Evolutionary conservation across 1,140 invertebrate species (phyloP).

Genomic region (Aricia agestis): DNA sequence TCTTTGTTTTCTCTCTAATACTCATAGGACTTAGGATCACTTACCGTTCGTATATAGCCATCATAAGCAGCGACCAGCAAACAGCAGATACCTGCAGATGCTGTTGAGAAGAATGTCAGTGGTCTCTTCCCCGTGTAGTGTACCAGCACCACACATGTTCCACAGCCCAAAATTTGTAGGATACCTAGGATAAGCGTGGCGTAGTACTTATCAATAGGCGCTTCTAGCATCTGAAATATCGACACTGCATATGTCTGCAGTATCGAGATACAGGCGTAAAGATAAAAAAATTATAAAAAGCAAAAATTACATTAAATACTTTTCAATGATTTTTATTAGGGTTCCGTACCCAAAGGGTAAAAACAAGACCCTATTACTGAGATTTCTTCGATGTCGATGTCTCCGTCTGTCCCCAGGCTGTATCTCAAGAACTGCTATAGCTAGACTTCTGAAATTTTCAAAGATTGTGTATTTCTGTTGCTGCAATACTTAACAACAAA

Average conservation of each 20-base stretch:
- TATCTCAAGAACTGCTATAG: too few relatives aligned
- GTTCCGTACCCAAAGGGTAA: too few relatives aligned
- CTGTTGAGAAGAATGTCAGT: constrained; percentile 81
- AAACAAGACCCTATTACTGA: too few relatives aligned
- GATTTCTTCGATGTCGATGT: too few relatives aligned
- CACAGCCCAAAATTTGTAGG: constrained; percentile 80
- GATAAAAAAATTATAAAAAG: not conserved
- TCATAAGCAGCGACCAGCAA: constrained; percentile 78
- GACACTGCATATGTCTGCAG: constrained; percentile 82
- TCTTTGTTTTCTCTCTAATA: too few relatives aligned
- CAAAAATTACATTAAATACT: too few relatives aligned
- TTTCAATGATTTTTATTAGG: too few relatives aligned
- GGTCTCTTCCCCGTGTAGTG: constrained; percentile 83
- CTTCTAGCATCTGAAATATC: constrained; percentile 81
- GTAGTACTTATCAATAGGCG: constrained; percentile 84
- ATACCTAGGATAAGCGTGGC: constrained; percentile 83
- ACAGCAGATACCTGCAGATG: constrained; percentile 79
- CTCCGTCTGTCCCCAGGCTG: too few relatives aligned
- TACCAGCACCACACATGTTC: constrained; percentile 79
- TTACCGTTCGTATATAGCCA: constrained; percentile 55
- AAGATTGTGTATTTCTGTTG: too few relatives aligned
- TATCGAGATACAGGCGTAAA: not conserved
- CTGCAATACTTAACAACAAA: too few relatives aligned
- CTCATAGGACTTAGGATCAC: constrained; percentile 20
- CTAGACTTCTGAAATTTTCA: too few relatives aligned